Base-by-base conservation (phyloP, 2,113 vertebrate species). In the Peucedramus taeniatus region DNA sequence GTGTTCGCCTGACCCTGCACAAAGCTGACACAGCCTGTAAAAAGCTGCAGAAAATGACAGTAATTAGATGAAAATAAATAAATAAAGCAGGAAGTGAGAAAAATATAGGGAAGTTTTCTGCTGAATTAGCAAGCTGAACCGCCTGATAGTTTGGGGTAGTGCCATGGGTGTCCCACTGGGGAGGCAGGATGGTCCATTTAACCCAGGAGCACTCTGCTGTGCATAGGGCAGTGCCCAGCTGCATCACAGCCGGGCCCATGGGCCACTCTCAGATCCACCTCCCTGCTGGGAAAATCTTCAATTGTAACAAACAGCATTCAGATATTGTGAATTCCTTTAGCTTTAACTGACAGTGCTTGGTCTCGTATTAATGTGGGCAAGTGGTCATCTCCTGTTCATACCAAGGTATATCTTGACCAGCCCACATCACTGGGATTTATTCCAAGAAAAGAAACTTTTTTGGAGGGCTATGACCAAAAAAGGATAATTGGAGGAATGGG, bases 331-430 rank as follows among this genome's bases (percentile, higher is more conserved):
- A 61, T 45, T 45, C 63, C 39, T 33, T 61, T 7, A 39, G 23
- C 28, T 53, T 60, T 37, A 68, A 37, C 17, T 1, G 0, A 18
- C 37, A 68, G 31, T 5, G 7, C 37, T 33, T 3, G n/a, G 54
- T 30, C 45, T 15, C 0, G 0, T 24, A 30, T 24, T 42, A 54
- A 27, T 1, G 0, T 2, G 31, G 15, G 15, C 45, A 45, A 53
- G 23, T 1, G 18, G 5, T 33, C 39, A 60, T 60, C 57, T 60
- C 15, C 26, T 27, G 5, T 45, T 71, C n/a, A 6, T 61, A 61
- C 0, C 1, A 51, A 60, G 18, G 6, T 33, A 0, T 39, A 39
- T 9, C 33, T 78, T 23, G 8, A 39, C 23, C 39, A 39, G 33
- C 19, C 22, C 28, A 78, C 33, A 44, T 28, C 54, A 39, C 19